Evolutionary conservation across 2,797 vertebrate genomes (phyloP).

Genomic region (Thripadectes ignobilis): DNA sequence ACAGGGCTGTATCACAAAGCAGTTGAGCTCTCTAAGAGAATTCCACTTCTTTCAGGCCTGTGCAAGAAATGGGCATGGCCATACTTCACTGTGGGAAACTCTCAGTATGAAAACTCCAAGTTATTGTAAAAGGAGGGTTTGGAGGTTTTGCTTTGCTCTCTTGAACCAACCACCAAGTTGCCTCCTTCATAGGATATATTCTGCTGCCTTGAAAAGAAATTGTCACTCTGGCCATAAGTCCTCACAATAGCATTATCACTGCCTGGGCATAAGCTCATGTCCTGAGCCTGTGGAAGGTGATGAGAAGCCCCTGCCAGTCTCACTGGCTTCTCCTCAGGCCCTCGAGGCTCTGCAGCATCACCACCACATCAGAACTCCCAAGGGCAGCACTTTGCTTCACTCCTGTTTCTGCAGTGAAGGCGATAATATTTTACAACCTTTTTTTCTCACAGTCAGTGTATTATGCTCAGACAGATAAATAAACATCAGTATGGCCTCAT

Average conservation of each 20-base stretch:
- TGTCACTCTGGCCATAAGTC: background rate
- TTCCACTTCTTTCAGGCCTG: background rate
- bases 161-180: background rate
- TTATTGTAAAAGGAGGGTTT: background rate
- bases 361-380: rapidly evolving
- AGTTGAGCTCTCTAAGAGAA: background rate
- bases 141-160: background rate
- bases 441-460: background rate
- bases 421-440: rapidly evolving
- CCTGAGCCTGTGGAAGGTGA: background rate
- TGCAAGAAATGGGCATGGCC: background rate
- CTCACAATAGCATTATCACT: rapidly evolving
- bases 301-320: background rate
- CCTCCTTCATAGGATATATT: background rate
- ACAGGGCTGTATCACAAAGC: background rate
- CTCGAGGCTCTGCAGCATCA: background rate
- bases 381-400: background rate
- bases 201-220: background rate
- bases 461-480: background rate
- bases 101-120: background rate
- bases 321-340: background rate
- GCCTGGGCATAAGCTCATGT: background rate
- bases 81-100: background rate
- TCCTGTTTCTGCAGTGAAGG: background rate
- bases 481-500: background rate